Conservation (phyloP, 2,888 invertebrate genomes). For the Cryptus viduatorius region DNA sequence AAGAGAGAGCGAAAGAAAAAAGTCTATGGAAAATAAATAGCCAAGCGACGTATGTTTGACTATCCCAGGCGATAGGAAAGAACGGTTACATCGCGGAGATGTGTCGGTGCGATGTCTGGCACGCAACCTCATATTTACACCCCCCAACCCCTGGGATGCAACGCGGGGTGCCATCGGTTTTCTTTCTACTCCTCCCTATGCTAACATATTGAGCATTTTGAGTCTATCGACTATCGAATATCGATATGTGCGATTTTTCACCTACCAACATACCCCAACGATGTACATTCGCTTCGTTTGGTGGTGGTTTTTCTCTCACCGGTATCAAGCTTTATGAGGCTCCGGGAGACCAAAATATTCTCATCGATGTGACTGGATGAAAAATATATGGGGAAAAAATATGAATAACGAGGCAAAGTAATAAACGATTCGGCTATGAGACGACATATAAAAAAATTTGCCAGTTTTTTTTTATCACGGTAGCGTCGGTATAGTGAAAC, state of each 20-base stretch:
- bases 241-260: slow-evolving; percentile 65
- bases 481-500: no score
- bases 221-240: slow-evolving; percentile 69
- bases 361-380: slow-evolving; percentile 19
- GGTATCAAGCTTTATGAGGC: slow-evolving; percentile 45
- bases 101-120: slow-evolving; percentile 65
- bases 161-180: slow-evolving; percentile 57
- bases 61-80: slow-evolving; percentile 37
- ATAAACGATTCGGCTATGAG: not conserved
- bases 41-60: slow-evolving; percentile 29
- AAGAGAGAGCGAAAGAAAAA: slow-evolving; percentile 25
- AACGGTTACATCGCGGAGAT: slow-evolving; percentile 57
- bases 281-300: slow-evolving; percentile 36
- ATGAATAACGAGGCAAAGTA: not conserved
- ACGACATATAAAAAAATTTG: not conserved
- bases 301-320: slow-evolving; percentile 13
- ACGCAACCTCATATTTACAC: slow-evolving; percentile 62
- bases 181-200: slow-evolving; percentile 51
- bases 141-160: slow-evolving; percentile 44
- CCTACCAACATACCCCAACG: slow-evolving; percentile 54
- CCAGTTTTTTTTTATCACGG: no score
- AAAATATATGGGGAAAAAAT: slow-evolving; percentile 25
- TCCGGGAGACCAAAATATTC: slow-evolving; percentile 26
- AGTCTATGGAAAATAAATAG: slow-evolving; percentile 52
- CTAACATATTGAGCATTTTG: slow-evolving; percentile 51